Evolutionary conservation across 1,140 invertebrate genomes (phyloP), one percentile per base, ranked within the genome.

Genomic region (Oryctes rhinoceros): DNA sequence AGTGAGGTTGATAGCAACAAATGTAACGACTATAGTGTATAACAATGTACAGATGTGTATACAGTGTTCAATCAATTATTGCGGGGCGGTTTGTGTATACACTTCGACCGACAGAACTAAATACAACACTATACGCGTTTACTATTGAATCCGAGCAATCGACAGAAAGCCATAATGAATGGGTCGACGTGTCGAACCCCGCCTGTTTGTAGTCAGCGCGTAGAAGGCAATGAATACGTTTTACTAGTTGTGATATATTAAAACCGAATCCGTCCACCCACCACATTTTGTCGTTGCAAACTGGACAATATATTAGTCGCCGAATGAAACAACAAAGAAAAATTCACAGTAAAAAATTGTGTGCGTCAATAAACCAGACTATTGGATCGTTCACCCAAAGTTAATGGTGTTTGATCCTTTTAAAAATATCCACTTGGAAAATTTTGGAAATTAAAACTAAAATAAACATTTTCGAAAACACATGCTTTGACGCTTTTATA

Each of bases 181-280:
- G 65, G 35, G 65, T 30, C 65, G 65, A 71, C 65, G 65, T 71
- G 65, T 81, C 59, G 71, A 76, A 75, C 53, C 53, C 83, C 83
- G 83, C 83, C 83, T 79, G 78, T 81, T 83, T 81, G 80, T 79
- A 77, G 83, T 83, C 79, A 65, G 59, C 79, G 76, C 78, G 80
- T 81, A 80, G 74, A 59, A 71, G 24, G 79, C 79, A 76, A 81
- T 83, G 81, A 81, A 83, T 82, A 83, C 83, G 81, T 83, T 83
- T 83, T 83, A 78, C 83, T 81, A 82, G 80, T 79, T 81, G 83
- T 83, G 81, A 83, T 83, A 82, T 83, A 83, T 83, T 81, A 82
- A 83, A 80, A 82, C 80, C 79, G 81, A 78, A 83, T 13, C 81
- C 81, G 81, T 83, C 83, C 83, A 82, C 83, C 83, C 83, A 80